phyloP scores from a whole-genome alignment of 2,113 vertebrate species.

The Cyanocitta stelleri region DNA sequence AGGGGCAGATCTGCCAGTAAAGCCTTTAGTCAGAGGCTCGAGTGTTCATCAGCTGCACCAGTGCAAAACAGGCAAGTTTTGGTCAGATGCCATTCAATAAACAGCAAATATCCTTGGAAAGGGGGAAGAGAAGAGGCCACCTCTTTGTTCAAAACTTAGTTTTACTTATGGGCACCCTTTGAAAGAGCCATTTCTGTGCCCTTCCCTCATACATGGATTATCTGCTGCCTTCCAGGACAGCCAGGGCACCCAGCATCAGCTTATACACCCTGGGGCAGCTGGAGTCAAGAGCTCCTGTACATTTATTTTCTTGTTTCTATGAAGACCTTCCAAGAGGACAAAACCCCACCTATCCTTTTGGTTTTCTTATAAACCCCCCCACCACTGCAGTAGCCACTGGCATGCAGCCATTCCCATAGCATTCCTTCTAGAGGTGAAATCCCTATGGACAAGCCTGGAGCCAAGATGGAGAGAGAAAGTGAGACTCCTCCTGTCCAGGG shows the following conservation, averaged over 20 bases:
- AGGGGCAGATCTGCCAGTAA: neutral
- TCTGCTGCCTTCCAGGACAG: neutral
- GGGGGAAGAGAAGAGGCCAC: neutral
- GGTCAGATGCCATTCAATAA: neutral
- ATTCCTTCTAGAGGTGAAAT: neutral
- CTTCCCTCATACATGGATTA: neutral
- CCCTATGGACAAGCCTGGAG: neutral
- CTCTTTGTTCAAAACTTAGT: neutral
- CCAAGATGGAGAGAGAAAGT: accelerated
- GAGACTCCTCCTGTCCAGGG: neutral
- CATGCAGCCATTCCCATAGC: neutral
- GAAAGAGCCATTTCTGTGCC: neutral
- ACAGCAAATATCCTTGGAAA: neutral
- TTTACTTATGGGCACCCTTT: neutral
- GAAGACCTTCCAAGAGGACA: neutral
- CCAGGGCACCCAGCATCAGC: no score
- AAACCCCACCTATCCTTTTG: accelerated
- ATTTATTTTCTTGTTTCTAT: neutral
- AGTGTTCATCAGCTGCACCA: neutral
- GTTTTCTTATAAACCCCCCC: neutral
- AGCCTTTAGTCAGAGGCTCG: accelerated
- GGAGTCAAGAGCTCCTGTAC: neutral
- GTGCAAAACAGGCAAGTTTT: neutral
- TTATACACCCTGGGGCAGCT: neutral
- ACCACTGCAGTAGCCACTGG: neutral